Evolutionary conservation across 2,113 vertebrate species (phyloP), one percentile per base, ranked within the genome.

Genomic region (Pachyramphus minor): DNA sequence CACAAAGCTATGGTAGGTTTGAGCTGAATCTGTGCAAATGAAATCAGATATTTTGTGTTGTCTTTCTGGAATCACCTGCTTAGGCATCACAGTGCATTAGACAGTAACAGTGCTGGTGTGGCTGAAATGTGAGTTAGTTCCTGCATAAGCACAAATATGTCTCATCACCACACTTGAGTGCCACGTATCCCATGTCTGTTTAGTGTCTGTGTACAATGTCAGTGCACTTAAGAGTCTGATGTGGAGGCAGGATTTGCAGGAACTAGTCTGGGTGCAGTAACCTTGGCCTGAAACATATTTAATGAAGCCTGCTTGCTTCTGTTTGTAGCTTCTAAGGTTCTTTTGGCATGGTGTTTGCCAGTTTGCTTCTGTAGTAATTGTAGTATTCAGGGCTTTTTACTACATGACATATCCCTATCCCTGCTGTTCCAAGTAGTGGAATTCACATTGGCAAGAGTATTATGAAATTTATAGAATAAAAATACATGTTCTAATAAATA

Each of bases 71-170:
- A 41, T 31, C 35, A 35, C 25, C 17, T 84, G 25, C 50, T 74
- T 50, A 24, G n/a, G 45, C n/a, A 35, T 50, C 0, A 0, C 11
- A n/a, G 50, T n/a, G 50, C 35, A 5, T 4, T 4, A 45, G 79
- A 45, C 35, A 1, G 0, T 73, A 44, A n/a, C 31, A 45, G 56
- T 13, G 14, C 22, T 39, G 33, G 5, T 50, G 45, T 78, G 75
- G 17, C 75, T 82, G 45, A 50, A 90, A n/a, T 6, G 8, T 17
- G 53, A 88, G 39, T 42, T 53, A 41, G 23, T 27, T 78, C 47
- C 35, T 85, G 45, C 30, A 10, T 24, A 18, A 90, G 56, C 30
- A 25, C 37, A 31, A 3, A 19, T 3, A 2, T 30, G 14, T 47
- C n/a, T 52, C 81, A 74, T 56, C 60, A 56, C 23, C 11, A 21